A percentile compares a stretch with the other conserved stretches of the same genome.
Evolutionary conservation across 2,888 invertebrate genomes (phyloP).

Genomic region (Eretmocerus hayati): DNA sequence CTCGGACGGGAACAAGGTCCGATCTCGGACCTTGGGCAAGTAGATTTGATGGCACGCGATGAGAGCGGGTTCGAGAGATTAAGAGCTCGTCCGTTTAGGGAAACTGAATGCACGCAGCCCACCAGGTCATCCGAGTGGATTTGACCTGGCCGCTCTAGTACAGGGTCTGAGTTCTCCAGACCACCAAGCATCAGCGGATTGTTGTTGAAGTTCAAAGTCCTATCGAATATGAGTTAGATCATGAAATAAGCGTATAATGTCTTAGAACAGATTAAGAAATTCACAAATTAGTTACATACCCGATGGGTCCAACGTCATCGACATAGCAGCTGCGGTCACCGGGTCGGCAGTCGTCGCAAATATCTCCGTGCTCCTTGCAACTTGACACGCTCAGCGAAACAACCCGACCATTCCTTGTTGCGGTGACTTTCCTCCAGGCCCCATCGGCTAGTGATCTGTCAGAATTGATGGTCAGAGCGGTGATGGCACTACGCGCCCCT

Average conservation of each 20-base stretch:
- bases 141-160: constrained; percentile 83
- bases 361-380: constrained; percentile 80
- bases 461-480: constrained; percentile 64
- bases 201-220: constrained; percentile 85
- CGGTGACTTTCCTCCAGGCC: constrained; percentile 85
- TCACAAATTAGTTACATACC: constrained; percentile 63
- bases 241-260: not conserved
- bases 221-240: constrained; percentile 40
- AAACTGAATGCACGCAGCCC: constrained; percentile 87
- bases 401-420: constrained; percentile 82
- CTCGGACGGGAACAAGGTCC: constrained; percentile 53
- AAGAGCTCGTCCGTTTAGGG: constrained; percentile 76
- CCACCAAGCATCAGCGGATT: constrained; percentile 83
- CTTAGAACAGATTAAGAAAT: not conserved
- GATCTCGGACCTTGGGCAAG: constrained; percentile 66
- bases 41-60: constrained; percentile 65
- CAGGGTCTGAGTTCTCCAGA: constrained; percentile 73
- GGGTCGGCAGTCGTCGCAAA: constrained; percentile 79
- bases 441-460: constrained; percentile 70
- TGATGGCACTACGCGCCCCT: constrained; percentile 80
- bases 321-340: constrained; percentile 77
- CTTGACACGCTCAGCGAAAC: constrained; percentile 75
- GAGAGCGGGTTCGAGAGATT: constrained; percentile 73
- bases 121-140: constrained; percentile 87
- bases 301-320: constrained; percentile 79